Evolutionary conservation across 2,888 invertebrate genomes (phyloP).

Genomic region (Scaptomyza cyrtandrae): DNA sequence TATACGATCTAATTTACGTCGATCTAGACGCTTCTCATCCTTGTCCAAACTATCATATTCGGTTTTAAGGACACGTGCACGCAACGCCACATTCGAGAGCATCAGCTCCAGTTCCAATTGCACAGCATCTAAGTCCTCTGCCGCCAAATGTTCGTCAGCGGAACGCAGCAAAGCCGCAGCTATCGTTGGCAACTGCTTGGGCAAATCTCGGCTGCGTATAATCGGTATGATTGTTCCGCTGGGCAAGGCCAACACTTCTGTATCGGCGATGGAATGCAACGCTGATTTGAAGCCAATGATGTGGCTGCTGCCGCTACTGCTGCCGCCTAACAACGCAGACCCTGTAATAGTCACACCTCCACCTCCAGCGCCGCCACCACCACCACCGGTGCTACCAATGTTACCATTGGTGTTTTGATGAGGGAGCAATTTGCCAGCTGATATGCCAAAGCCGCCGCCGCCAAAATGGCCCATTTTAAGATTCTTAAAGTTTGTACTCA

Average conservation of each 20-base stretch:
- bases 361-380: background rate
- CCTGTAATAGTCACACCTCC: conserved; percentile 1
- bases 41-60: conserved; percentile 90
- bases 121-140: conserved; percentile 94
- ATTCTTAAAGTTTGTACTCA: conserved; percentile 67
- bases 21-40: conserved; percentile 86
- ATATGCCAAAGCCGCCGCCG: conserved; percentile 46
- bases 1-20: conserved; percentile 83
- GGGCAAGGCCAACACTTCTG: conserved; percentile 45
- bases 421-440: conserved; percentile 61
- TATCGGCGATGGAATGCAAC: conserved; percentile 31
- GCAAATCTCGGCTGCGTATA: conserved; percentile 89
- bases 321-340: background rate
- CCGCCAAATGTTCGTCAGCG: conserved; percentile 91
- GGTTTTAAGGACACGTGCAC: conserved; percentile 91
- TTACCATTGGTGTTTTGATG: conserved; percentile 51
- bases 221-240: conserved; percentile 86
- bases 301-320: conserved; percentile 5
- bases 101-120: conserved; percentile 95
- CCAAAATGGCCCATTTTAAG: conserved; percentile 62
- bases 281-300: conserved; percentile 25
- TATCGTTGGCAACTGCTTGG: conserved; percentile 88
- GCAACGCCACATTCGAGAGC: conserved; percentile 92
- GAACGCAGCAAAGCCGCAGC: conserved; percentile 88
- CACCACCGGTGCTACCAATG: conserved; percentile 4